Conservation (phyloP, 2,797 vertebrate species). For the Macroramphosus scolopax region DNA sequence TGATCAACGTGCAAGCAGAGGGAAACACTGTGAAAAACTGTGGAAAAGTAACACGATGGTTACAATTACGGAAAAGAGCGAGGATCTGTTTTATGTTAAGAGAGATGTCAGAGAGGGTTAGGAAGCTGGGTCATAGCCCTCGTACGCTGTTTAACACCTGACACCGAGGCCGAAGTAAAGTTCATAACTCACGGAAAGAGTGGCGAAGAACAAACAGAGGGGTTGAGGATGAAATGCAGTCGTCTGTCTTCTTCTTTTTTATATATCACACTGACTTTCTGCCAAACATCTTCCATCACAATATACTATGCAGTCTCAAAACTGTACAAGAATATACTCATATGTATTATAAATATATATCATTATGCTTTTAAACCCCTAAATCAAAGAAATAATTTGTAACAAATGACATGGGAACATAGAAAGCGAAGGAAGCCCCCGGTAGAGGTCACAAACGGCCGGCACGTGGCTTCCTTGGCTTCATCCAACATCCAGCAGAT, state of each 20-base stretch:
- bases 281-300: constrained; percentile 24
- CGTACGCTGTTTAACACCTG: constrained; percentile 71
- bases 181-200: constrained; percentile 44
- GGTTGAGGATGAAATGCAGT: not conserved
- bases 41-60: constrained; percentile 42
- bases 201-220: constrained; percentile 23
- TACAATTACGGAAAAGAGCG: constrained; percentile 61
- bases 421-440: constrained; percentile 23
- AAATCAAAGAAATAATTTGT: not conserved
- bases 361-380: too few relatives aligned
- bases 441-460: constrained; percentile 52
- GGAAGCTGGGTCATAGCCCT: constrained; percentile 57
- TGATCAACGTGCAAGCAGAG: constrained; percentile 33
- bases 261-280: constrained; percentile 2
- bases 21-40: constrained; percentile 35
- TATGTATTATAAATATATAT: not conserved
- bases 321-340: not conserved
- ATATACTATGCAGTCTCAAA: not conserved
- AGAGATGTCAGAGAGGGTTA: constrained; percentile 60
- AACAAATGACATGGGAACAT: constrained; percentile 62
- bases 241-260: not conserved
- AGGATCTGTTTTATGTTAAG: constrained; percentile 56
- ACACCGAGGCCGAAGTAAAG: constrained; percentile 52
- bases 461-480: constrained; percentile 64
- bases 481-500: constrained; percentile 73